Base-by-base conservation (phyloP, 2,888 invertebrate species). In the Nowickia ferox region DNA sequence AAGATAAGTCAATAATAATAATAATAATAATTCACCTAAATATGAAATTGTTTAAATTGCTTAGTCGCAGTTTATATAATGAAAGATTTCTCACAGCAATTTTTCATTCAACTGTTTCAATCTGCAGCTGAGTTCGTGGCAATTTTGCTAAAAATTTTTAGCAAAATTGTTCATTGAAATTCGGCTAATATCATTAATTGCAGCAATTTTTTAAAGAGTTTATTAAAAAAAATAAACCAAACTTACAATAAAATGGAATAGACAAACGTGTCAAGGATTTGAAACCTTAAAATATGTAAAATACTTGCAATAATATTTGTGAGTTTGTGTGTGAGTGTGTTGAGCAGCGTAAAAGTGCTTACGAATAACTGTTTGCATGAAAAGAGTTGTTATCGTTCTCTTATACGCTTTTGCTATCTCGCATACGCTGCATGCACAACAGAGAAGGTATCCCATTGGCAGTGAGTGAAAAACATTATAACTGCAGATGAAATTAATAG, bases 261-360 rank as follows among this genome's bases (percentile, higher is more conserved):
- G 44, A 42, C 0, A 30, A 65, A 65, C 4, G 46, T 80, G 76
- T 76, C 84, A 84, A 80, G 80, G 84, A 72, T 66, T 76, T 80
- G 51, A 66, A 48, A 68, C 4, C 59, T 80, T 75, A 66, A 75
- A 78, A 84, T 61, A 65, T 71, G 57, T 46, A 76, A 76, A 84
- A 55, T 71, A 44, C 15, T 71, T 66, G 65, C 44, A 30, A 30
- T 30, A 30, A 30, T 30, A 30, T 30, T 6, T 59, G 42, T 48
- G 46, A 53, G 10, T 63, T 9, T 69, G 17, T n/a, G 5, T 57
- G 30, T 71, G 57, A 48, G 0, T 74, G 48, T 48, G 22, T 55
- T 0, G 22, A 55, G 19, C 4, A 55, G 46, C 17, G 30, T 15
- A 61, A 61, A 79, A 76, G 38, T 65, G 63, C 55, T 72, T 57